Evolutionary conservation across 2,888 invertebrate genomes (phyloP).

Genomic region (Sarcophaga carnaria): DNA sequence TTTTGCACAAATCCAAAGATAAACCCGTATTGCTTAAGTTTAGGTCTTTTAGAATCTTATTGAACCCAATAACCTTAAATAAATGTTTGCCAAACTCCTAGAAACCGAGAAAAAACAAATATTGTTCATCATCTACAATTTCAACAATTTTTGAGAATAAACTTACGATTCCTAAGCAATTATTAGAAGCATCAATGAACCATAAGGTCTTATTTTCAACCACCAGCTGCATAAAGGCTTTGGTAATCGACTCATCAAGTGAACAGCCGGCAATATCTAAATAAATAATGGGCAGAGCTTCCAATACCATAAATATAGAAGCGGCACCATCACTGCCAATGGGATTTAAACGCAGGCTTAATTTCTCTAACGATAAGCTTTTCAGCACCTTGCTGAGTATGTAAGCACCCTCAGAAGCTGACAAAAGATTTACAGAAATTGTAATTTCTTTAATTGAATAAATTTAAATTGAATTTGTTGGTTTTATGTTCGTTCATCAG

Average conservation of each 20-base stretch:
- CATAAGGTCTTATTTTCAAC: conserved; percentile 76
- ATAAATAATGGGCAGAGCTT: conserved; percentile 74
- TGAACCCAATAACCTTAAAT: conserved; percentile 77
- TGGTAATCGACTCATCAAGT: conserved; percentile 76
- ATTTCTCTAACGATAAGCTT: conserved; percentile 74
- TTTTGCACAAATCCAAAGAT: conserved; percentile 73
- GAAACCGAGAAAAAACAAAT: conserved; percentile 20
- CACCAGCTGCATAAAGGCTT: conserved; percentile 78
- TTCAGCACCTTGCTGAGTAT: conserved; percentile 76
- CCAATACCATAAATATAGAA: conserved; percentile 77
- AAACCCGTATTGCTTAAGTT: conserved; percentile 80
- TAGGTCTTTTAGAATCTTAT: conserved; percentile 75
- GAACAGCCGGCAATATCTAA: conserved; percentile 79
- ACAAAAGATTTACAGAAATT: neutral
- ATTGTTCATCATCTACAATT: neutral
- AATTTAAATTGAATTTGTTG: neutral
- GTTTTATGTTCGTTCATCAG: too few species aligned
- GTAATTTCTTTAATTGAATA: neutral
- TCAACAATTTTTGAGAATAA: neutral
- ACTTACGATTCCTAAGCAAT: conserved; percentile 77
- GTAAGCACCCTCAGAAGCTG: conserved; percentile 79
- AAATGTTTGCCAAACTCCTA: conserved; percentile 79
- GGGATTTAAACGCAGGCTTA: conserved; percentile 80
- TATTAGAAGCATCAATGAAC: conserved; percentile 78
- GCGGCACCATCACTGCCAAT: conserved; percentile 80